A percentile compares a stretch with the other conserved stretches of the same genome.
phyloP scores from a whole-genome alignment of 2,888 invertebrate genomes.

The Pterobdella sp. region DNA sequence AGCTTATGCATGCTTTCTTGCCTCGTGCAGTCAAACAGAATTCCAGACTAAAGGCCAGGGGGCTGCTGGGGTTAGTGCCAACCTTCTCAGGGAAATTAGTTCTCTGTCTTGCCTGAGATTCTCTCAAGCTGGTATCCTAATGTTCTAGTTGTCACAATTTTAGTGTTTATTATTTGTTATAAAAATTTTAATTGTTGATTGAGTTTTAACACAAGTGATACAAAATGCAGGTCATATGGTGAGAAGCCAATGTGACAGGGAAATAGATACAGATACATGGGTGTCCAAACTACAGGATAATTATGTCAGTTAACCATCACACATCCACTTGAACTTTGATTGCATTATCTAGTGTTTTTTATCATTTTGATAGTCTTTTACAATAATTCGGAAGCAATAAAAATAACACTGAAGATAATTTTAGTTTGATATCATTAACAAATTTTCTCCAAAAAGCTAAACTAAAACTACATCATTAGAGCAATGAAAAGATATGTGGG shows the following conservation, averaged over 20 bases:
- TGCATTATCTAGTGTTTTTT: not conserved
- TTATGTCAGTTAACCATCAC: not conserved
- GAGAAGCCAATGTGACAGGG: not conserved
- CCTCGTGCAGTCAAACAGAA: slow-evolving; percentile 41
- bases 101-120: not conserved
- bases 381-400: no score
- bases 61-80: not conserved
- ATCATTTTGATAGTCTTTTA: no score
- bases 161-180: not conserved
- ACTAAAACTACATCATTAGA: not conserved
- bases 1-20: slow-evolving; percentile 46
- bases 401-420: no score
- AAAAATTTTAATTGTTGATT: no score
- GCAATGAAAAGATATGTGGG: not conserved
- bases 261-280: not conserved
- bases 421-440: no score
- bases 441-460: no score
- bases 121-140: slow-evolving; percentile 3
- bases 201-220: no score
- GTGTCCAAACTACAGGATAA: not conserved
- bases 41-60: not conserved
- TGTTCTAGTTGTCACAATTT: not conserved
- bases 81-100: not conserved
- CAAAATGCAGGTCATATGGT: not conserved
- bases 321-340: not conserved